Evolutionary conservation across 1,140 invertebrate species (phyloP).

Genomic region (Drosophila equinoxialis): DNA sequence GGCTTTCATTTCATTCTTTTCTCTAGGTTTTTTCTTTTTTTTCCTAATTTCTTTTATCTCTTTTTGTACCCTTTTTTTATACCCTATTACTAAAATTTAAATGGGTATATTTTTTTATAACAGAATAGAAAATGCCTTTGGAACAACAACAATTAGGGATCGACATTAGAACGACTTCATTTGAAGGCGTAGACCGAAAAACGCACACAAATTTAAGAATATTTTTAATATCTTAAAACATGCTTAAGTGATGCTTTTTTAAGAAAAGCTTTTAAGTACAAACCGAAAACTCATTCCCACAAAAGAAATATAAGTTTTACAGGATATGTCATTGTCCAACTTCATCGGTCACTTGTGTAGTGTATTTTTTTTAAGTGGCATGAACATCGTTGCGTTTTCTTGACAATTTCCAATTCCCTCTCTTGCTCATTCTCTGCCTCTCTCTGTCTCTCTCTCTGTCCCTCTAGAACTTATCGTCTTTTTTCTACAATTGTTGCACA

Average conservation of each 20-base stretch:
- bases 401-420: conserved; percentile 68
- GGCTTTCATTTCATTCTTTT: conserved; percentile 49
- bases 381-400: conserved; percentile 63
- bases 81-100: neutral
- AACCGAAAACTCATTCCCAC: too few relatives aligned
- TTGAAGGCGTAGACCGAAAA: too few relatives aligned
- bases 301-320: neutral
- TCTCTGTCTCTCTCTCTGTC: neutral
- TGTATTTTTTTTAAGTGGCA: conserved; percentile 44
- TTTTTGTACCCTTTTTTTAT: neutral
- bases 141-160: too few relatives aligned
- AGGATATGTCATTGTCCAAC: neutral
- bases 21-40: conserved; percentile 12
- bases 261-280: too few relatives aligned
- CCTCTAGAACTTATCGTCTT: too few relatives aligned
- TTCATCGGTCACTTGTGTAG: neutral
- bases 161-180: too few relatives aligned
- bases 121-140: too few relatives aligned
- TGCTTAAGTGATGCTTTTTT: too few relatives aligned
- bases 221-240: too few relatives aligned
- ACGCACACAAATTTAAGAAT: too few relatives aligned
- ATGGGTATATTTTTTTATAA: neutral
- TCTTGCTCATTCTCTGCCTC: conserved; percentile 24
- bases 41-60: conserved; percentile 62
- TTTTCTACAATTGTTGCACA: conserved; percentile 70